Conservation (phyloP, 2,888 invertebrate genomes). For the Myathropa florea region DNA sequence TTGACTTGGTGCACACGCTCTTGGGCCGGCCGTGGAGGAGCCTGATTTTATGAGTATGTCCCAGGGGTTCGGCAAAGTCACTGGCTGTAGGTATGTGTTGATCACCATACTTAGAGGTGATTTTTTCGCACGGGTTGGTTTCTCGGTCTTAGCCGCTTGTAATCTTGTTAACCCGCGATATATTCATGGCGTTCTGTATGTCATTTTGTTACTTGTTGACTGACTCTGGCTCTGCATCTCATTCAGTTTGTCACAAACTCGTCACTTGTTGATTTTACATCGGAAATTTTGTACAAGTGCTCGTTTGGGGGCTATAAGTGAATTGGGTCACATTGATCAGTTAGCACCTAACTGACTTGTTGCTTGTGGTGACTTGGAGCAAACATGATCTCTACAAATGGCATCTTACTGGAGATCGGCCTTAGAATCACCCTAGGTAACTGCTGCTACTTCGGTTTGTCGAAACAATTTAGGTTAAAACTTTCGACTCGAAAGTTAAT, state of each 20-base stretch:
- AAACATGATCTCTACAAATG: too few species aligned
- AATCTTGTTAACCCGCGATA: slow-evolving; percentile 61
- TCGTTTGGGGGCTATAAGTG: too few species aligned
- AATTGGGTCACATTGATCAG: too few species aligned
- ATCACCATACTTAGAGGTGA: slow-evolving; percentile 60
- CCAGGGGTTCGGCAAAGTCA: slow-evolving; percentile 15
- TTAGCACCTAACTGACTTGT: too few species aligned
- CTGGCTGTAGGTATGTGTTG: slow-evolving; percentile 47
- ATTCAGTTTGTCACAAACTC: not conserved
- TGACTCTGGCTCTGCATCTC: not conserved
- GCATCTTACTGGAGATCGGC: too few species aligned
- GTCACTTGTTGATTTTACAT: not conserved
- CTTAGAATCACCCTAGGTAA: too few species aligned
- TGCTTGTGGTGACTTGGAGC: too few species aligned
- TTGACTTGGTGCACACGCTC: slow-evolving; percentile 8
- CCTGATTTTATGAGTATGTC: slow-evolving; percentile 33
- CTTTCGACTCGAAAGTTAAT: too few species aligned
- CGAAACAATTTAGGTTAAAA: too few species aligned
- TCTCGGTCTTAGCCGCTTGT: slow-evolving; percentile 55
- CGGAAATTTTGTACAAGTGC: too few species aligned
- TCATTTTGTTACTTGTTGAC: slow-evolving; percentile 33
- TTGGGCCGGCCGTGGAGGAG: not conserved
- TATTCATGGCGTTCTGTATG: slow-evolving; percentile 55
- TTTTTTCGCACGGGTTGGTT: slow-evolving; percentile 65
- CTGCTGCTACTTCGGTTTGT: too few species aligned